Evolutionary conservation across 2,888 invertebrate species (phyloP).

Genomic region (Brachyopa scutellaris): DNA sequence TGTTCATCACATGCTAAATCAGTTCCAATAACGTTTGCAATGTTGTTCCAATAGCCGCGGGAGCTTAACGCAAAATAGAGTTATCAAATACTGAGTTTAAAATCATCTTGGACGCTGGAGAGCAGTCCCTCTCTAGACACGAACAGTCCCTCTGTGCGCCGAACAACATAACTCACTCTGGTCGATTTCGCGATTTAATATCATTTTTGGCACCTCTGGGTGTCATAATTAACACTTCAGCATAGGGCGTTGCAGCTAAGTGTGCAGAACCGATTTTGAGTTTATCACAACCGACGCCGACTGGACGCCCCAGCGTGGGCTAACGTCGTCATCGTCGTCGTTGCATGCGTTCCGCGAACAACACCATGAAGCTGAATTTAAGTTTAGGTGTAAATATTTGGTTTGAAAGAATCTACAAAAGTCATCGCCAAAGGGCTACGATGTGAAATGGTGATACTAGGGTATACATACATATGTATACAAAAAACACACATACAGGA

Average conservation of each 20-base stretch:
- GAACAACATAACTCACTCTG: conserved; percentile 61
- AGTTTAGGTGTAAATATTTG: conserved; percentile 61
- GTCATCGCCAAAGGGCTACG: conserved; percentile 6
- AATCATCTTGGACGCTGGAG: background rate
- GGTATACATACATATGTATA: too few species aligned
- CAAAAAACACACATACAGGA: too few species aligned
- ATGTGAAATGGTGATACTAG: conserved; percentile 4
- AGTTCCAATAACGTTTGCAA: conserved; percentile 43
- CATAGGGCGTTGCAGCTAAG: conserved; percentile 48
- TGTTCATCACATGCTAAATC: conserved; percentile 64
- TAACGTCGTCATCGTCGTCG: too few species aligned
- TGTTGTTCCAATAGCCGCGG: conserved; percentile 53
- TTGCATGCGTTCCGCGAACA: background rate
- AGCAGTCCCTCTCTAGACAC: background rate
- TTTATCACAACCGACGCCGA: background rate
- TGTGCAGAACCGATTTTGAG: conserved; percentile 58
- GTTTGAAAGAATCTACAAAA: conserved; percentile 46
- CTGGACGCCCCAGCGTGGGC: conserved; percentile 29
- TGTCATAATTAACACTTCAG: conserved; percentile 71
- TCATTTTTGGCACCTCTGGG: conserved; percentile 70
- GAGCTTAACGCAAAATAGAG: conserved; percentile 50
- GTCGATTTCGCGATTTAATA: conserved; percentile 59
- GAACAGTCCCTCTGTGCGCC: background rate
- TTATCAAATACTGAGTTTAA: conserved; percentile 47
- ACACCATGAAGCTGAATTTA: background rate